A percentile compares a stretch with the other conserved stretches of the same genome.
Evolutionary conservation across 1,140 invertebrate species (phyloP).

Genomic region (Trichonephila clavata): DNA sequence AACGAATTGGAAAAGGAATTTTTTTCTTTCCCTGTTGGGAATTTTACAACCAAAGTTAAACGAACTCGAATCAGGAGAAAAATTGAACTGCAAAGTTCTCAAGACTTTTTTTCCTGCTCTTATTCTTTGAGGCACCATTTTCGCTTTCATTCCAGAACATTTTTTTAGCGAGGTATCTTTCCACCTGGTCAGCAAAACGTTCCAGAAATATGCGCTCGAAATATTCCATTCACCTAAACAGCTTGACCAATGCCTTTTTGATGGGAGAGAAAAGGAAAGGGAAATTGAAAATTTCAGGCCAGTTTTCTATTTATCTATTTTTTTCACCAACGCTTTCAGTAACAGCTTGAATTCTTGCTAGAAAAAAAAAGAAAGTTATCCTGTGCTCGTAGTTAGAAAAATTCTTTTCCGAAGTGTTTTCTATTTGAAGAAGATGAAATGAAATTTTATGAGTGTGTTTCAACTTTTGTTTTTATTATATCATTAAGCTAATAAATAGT

Average conservation of each 20-base stretch:
- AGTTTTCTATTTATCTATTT: conserved; percentile 10
- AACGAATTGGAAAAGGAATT: not conserved
- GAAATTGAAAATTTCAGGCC: conserved; percentile 41
- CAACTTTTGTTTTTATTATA: too few relatives aligned
- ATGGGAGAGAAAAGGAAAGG: conserved; percentile 35
- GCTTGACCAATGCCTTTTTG: conserved; percentile 60
- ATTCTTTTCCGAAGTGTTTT: not conserved
- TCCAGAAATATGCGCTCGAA: conserved; percentile 53
- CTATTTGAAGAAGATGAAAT: not conserved
- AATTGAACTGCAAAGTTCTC: conserved; percentile 1
- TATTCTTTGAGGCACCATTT: conserved; percentile 18
- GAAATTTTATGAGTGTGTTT: too few relatives aligned
- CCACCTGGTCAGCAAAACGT: conserved; percentile 55
- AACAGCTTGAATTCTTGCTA: conserved; percentile 1
- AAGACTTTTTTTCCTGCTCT: not conserved
- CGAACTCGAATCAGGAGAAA: conserved; percentile 50
- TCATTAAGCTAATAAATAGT: too few relatives aligned
- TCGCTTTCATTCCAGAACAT: not conserved
- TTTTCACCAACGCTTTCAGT: not conserved
- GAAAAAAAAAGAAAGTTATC: not conserved
- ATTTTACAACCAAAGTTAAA: conserved; percentile 56
- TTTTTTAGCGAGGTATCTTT: conserved; percentile 47
- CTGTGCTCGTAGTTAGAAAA: not conserved
- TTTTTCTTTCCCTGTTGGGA: not conserved
- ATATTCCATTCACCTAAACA: conserved; percentile 53